Conservation (phyloP, 2,113 vertebrate species). For the Microtus montanus region DNA sequence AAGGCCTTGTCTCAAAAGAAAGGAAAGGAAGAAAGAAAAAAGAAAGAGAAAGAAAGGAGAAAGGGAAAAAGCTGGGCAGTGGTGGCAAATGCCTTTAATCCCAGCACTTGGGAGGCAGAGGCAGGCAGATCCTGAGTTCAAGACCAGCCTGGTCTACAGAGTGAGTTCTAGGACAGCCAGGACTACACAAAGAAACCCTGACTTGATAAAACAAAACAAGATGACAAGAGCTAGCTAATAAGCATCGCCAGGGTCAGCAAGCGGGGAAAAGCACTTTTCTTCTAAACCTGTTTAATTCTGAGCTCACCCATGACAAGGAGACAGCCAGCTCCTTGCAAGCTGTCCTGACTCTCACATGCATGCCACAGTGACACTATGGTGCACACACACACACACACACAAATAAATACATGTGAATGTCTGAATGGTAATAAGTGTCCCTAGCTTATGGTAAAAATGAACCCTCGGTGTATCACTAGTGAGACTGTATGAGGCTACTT, state of each 20-base stretch:
- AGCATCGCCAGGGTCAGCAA: background rate
- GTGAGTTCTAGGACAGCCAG: background rate
- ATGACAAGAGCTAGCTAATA: background rate
- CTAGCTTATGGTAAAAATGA: background rate
- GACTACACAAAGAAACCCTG: background rate
- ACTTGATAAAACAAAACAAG: background rate
- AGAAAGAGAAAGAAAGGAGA: no score
- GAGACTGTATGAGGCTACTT: background rate
- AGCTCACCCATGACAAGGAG: background rate
- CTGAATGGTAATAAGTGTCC: background rate
- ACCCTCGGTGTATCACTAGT: background rate
- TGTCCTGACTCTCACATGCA: background rate
- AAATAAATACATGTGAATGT: background rate
- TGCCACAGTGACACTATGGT: background rate
- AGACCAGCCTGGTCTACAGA: background rate
- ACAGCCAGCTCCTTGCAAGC: background rate
- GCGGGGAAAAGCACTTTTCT: background rate
- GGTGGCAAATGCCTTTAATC: no score
- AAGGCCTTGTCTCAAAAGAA: background rate
- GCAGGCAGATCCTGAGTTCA: background rate
- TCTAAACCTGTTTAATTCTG: background rate
- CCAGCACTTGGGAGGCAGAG: background rate
- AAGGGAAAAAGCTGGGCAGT: no score
- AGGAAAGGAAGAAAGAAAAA: no score
- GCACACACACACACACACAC: background rate